phyloP scores from a whole-genome alignment of 2,888 invertebrate genomes.

The Pandemis cinnamomeana region DNA sequence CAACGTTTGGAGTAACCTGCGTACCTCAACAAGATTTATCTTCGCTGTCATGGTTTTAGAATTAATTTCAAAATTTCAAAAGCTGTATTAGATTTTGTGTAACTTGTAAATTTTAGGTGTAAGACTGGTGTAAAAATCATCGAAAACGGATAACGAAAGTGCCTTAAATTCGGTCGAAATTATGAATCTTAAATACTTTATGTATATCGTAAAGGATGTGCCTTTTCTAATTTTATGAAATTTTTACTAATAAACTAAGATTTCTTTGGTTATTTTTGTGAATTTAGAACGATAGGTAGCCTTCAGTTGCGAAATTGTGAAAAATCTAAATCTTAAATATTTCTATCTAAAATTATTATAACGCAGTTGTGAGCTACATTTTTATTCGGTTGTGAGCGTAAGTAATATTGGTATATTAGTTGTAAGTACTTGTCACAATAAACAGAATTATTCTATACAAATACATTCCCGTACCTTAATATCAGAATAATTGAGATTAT shows the following conservation, averaged over 20 bases:
- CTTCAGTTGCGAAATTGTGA: background rate
- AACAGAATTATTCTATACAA: slow-evolving; percentile 11
- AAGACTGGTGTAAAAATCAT: slow-evolving; percentile 37
- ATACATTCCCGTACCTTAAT: slow-evolving; percentile 41
- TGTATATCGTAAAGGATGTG: slow-evolving; percentile 28
- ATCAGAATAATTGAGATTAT: slow-evolving; percentile 43
- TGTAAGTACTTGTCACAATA: slow-evolving; percentile 53
- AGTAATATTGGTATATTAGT: slow-evolving; percentile 49
- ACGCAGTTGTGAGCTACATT: slow-evolving; percentile 42
- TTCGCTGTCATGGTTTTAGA: background rate
- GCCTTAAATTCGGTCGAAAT: slow-evolving; percentile 33
- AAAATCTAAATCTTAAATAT: background rate
- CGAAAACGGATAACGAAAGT: slow-evolving; percentile 33
- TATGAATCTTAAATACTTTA: slow-evolving; percentile 31
- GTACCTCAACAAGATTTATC: background rate
- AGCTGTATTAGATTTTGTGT: background rate
- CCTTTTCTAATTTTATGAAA: slow-evolving; percentile 31
- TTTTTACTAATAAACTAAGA: slow-evolving; percentile 33
- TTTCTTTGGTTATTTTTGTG: slow-evolving; percentile 28
- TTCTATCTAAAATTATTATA: too few relatives aligned
- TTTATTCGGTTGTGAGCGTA: slow-evolving; percentile 68
- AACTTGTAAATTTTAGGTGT: slow-evolving; percentile 20
- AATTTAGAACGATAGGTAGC: slow-evolving; percentile 22
- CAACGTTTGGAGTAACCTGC: background rate
- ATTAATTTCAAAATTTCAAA: background rate